phyloP scores from a whole-genome alignment of 1,140 invertebrate species.

The Papilio glaucus region DNA sequence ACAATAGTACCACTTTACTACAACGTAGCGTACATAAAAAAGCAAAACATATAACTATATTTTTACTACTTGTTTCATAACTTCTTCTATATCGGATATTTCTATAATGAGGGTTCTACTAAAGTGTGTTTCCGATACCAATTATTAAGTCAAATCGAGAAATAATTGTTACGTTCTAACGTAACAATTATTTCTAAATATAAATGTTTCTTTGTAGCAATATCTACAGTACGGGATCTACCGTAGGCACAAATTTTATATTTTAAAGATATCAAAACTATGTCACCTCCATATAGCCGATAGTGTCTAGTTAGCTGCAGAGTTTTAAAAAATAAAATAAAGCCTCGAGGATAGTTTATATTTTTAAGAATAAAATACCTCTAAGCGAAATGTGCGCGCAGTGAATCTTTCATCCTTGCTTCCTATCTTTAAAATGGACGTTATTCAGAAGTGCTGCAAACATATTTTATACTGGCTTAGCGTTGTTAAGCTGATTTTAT shows the following conservation, averaged over 20 bases:
- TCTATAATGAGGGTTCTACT: slow-evolving; percentile 9
- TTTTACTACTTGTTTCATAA: neutral
- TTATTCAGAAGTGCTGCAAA: slow-evolving; percentile 26
- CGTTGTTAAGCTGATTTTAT: slow-evolving; percentile 1
- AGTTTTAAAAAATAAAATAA: neutral
- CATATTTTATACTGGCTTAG: slow-evolving; percentile 22
- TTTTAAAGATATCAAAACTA: neutral
- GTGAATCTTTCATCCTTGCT: slow-evolving; percentile 19
- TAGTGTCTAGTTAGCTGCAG: neutral
- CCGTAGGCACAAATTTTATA: neutral
- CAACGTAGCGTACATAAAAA: neutral
- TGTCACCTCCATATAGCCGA: no score
- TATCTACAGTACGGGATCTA: neutral
- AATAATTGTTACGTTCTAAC: neutral
- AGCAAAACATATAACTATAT: neutral
- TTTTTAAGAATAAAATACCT: slow-evolving; percentile 7
- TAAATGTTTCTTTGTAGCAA: neutral
- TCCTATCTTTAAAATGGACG: slow-evolving; percentile 25
- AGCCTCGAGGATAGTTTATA: neutral
- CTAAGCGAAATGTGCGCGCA: neutral
- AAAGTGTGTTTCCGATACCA: slow-evolving; percentile 1
- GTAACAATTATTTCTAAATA: no score
- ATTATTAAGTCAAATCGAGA: neutral
- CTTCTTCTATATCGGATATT: neutral
- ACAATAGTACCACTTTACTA: neutral